These are phyloP conservation scores for Sympetrum striolatum DNA, from an alignment of 2,888 invertebrate species.

Conservation along the genomic window DNA sequence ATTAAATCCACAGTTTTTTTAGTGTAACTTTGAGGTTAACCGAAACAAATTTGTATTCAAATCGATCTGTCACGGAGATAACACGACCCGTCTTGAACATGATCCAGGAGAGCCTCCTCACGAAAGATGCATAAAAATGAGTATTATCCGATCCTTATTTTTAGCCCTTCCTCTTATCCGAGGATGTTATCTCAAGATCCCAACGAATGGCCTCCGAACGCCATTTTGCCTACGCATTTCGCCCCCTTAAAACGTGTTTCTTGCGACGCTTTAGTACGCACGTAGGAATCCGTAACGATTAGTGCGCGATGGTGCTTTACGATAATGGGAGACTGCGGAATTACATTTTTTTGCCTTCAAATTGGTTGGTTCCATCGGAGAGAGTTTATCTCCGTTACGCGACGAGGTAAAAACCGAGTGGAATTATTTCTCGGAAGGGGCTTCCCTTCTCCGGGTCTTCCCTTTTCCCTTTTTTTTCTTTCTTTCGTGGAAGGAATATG, in stretches of 20 bases:
- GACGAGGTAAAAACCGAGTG: not conserved
- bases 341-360: not conserved
- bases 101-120: no score
- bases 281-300: not conserved
- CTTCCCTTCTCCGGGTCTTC: no score
- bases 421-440: not conserved
- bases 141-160: no score
- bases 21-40: no score
- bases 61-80: no score
- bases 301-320: not conserved
- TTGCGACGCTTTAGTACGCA: not conserved
- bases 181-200: not conserved
- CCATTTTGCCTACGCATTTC: not conserved
- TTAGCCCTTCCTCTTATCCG: not conserved
- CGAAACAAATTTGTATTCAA: no score
- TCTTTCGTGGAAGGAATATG: no score
- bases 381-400: not conserved
- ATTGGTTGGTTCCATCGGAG: not conserved
- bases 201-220: not conserved
- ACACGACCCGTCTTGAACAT: no score
- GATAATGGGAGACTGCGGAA: not conserved
- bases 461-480: no score
- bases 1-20: no score
- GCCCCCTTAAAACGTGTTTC: not conserved
- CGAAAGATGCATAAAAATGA: no score